Evolutionary conservation across 1,140 invertebrate genomes (phyloP).

Genomic region (Rhopalosiphum maidis): DNA sequence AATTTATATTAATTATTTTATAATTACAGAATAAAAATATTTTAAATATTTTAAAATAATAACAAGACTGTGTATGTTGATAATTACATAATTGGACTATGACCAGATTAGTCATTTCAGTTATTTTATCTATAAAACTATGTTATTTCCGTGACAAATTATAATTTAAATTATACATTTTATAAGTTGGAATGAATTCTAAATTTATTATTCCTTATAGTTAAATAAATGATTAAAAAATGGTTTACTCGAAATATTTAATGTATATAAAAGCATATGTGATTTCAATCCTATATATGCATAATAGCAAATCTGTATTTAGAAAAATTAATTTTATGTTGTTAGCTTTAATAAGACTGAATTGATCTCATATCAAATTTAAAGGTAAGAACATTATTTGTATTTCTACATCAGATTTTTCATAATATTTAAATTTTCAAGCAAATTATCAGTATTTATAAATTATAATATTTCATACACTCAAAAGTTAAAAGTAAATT

Average conservation of each 20-base stretch:
- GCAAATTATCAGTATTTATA: background rate
- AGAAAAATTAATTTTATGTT: background rate
- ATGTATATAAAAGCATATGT: background rate
- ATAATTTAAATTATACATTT: background rate
- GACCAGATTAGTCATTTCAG: background rate
- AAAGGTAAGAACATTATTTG: background rate
- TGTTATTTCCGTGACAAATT: background rate
- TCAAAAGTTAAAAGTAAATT: no score
- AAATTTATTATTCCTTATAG: background rate
- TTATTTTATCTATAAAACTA: background rate
- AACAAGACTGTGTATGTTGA: background rate
- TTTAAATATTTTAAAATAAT: background rate
- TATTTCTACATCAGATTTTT: background rate
- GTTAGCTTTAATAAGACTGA: background rate
- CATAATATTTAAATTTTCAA: background rate
- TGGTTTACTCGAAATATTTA: background rate
- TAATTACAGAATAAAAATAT: background rate
- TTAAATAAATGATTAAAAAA: background rate
- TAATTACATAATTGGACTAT: background rate
- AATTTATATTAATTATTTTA: background rate
- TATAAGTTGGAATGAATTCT: background rate
- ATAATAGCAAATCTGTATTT: background rate
- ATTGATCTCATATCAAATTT: background rate
- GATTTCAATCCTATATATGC: rapidly evolving
- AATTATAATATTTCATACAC: background rate